Conservation (phyloP, 2,113 vertebrate species). For the Saimiri boliviensis region DNA sequence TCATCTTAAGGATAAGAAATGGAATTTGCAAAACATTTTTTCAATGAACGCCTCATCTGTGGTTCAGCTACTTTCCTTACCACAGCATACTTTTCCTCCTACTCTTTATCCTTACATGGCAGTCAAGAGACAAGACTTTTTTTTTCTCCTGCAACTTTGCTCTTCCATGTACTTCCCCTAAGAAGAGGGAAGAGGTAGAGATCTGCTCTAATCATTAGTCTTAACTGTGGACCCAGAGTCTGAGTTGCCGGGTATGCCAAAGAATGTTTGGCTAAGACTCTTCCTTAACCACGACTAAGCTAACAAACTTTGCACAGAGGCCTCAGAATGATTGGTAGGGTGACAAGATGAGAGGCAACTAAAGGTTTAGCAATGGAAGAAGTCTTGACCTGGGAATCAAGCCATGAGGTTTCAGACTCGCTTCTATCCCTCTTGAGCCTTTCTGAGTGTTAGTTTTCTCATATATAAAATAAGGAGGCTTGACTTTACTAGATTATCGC, state of each 20-base stretch:
- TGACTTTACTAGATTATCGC: neutral
- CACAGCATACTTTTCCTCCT: conserved; percentile 77
- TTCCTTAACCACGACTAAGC: neutral
- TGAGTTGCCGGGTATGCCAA: neutral
- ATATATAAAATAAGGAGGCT: neutral
- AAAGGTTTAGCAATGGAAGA: neutral
- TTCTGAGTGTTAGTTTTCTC: neutral
- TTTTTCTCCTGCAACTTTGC: conserved; percentile 12
- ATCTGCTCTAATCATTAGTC: neutral
- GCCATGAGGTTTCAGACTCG: neutral
- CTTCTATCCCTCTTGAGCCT: neutral
- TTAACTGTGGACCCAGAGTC: neutral
- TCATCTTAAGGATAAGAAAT: conserved; percentile 63
- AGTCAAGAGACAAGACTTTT: conserved; percentile 74
- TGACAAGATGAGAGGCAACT: neutral
- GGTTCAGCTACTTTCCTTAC: conserved; percentile 75
- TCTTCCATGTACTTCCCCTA: neutral
- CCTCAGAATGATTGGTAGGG: neutral
- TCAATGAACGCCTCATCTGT: conserved; percentile 70
- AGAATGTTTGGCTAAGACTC: neutral
- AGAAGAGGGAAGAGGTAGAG: neutral
- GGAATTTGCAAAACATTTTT: conserved; percentile 61
- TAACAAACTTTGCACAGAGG: neutral
- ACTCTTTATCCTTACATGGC: conserved; percentile 72
- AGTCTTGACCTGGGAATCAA: neutral